Base-by-base conservation (phyloP, 1,140 invertebrate genomes). In the Rhizoglyphus robini region DNA sequence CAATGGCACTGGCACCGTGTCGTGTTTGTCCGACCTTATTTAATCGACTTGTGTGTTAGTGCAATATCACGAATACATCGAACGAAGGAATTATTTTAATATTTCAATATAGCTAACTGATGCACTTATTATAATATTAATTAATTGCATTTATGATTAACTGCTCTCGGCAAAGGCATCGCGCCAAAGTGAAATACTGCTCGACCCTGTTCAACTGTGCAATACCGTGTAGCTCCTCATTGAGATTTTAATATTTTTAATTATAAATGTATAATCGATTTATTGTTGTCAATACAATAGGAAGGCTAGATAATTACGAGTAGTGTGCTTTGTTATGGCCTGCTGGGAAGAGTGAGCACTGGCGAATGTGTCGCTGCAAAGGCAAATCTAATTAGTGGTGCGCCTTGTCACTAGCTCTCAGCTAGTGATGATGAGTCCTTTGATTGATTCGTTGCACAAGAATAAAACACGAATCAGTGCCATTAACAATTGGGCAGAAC, bases 181-280 rank as follows among this genome's bases (percentile, higher is more conserved):
- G n/a, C n/a, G n/a, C n/a, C n/a, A n/a, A n/a, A n/a, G n/a, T n/a
- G n/a, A n/a, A n/a, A n/a, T n/a, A n/a, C n/a, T n/a, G n/a, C n/a
- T n/a, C n/a, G n/a, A n/a, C n/a, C n/a, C n/a, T n/a, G n/a, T n/a
- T n/a, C n/a, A n/a, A n/a, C n/a, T n/a, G n/a, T n/a, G n/a, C n/a
- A n/a, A n/a, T n/a, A n/a, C n/a, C n/a, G n/a, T n/a, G n/a, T n/a
- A n/a, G n/a, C n/a, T n/a, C n/a, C n/a, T n/a, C n/a, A n/a, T n/a
- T n/a, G n/a, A n/a, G n/a, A 5, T 54, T 54, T 54, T 5, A 20
- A 5, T 54, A 54, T 27, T 54, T 54, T 54, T 54, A 54, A 54
- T 54, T 54, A 54, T 8, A 54, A 54, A 54, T 32, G 23, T 54
- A 54, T 54, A 54, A 54, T 54, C 51, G 51, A 54, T 54, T 54